Evolutionary conservation across 2,113 vertebrate species (phyloP), one percentile per base, ranked within the genome.

Genomic region (Nothobranchius furzeri): DNA sequence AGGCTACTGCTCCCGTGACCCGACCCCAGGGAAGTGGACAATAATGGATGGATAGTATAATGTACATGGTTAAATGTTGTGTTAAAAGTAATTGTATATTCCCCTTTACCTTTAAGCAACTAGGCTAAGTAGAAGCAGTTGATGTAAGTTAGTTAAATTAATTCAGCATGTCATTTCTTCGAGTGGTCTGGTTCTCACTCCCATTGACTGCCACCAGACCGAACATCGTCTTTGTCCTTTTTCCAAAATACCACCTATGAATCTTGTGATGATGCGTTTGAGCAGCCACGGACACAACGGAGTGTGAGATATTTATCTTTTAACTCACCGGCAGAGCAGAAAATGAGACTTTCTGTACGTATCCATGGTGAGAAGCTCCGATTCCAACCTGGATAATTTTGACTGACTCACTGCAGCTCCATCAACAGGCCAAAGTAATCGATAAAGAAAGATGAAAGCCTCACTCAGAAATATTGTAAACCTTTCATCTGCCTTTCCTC

Each of bases 361-460:
- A 62, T 83, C 81, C 79, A 74, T 81, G 79, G 73, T 70, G 84
- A 85, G 60, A 47, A 79, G 61, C 48, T 12, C 60, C 52, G 48
- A 73, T 49, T 24, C 35, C 62, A 56, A 68, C 47, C 57, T 12
- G 11, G 15, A 60, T 51, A 2, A 35, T 13, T 11, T 10, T 42
- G 64, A 75, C 54, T 40, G 45, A 73, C 68, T 55, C 30, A 24
- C 43, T 3, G 52, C 52, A 9, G 74, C 76, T 75, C 60, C 67
- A 61, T 75, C 85, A 64, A 67, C 70, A 67, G 73, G 59, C 81
- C 81, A 84, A 71, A 78, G 64, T 71, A 87, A 85, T 87, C 79
- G 68, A 73, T 86, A 36, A 45, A 35, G 50, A 35, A 67, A 82
- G 83, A 88, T 85, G 59, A 82, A 86, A 74, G 79, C 49, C 24